These are phyloP conservation scores for Cladorhizidae sp. DNA, from an alignment of 37 sponge, comb jelly and placozoan species.

Conservation along the genomic window DNA sequence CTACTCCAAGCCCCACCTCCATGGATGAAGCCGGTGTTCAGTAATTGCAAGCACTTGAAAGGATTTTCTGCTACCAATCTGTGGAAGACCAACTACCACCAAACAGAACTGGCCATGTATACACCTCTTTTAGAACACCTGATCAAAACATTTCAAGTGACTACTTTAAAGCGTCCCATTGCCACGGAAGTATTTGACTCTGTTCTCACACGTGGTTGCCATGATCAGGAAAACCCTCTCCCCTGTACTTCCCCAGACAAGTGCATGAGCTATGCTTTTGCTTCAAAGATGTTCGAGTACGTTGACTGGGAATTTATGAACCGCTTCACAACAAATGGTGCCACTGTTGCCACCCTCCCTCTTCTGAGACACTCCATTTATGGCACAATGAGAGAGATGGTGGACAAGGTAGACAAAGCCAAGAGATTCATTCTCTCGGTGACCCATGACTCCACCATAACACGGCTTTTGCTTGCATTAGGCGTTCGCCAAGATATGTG, in stretches of 20 bases:
- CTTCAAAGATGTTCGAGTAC: slow-evolving; percentile 2
- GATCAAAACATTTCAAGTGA: slow-evolving; percentile 4
- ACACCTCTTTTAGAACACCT: background rate
- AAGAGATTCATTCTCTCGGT: slow-evolving; percentile 20
- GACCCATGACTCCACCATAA: slow-evolving; percentile 55
- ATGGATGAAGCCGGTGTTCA: slow-evolving; percentile 7
- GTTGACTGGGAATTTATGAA: slow-evolving; percentile 20
- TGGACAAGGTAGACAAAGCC: background rate
- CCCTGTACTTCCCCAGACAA: slow-evolving; percentile 18
- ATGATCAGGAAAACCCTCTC: slow-evolving; percentile 10
- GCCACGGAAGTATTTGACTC: slow-evolving; percentile 28
- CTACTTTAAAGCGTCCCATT: background rate
- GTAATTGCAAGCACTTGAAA: slow-evolving; percentile 4
- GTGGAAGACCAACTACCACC: background rate
- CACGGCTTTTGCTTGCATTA: slow-evolving; percentile 19
- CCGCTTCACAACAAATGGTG: slow-evolving; percentile 9
- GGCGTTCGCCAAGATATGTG: slow-evolving; percentile 20
- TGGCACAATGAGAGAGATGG: slow-evolving; percentile 19
- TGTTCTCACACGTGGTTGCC: slow-evolving; percentile 14
- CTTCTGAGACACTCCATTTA: slow-evolving; percentile 51
- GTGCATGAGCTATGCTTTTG: slow-evolving; percentile 12
- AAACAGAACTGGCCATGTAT: background rate
- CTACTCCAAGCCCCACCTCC: slow-evolving; percentile 30
- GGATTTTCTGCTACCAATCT: background rate
- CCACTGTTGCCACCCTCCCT: slow-evolving; percentile 31